These are phyloP conservation scores for Camponotus vicinus DNA, from an alignment of 1,140 invertebrate species.

Conservation along the genomic window DNA sequence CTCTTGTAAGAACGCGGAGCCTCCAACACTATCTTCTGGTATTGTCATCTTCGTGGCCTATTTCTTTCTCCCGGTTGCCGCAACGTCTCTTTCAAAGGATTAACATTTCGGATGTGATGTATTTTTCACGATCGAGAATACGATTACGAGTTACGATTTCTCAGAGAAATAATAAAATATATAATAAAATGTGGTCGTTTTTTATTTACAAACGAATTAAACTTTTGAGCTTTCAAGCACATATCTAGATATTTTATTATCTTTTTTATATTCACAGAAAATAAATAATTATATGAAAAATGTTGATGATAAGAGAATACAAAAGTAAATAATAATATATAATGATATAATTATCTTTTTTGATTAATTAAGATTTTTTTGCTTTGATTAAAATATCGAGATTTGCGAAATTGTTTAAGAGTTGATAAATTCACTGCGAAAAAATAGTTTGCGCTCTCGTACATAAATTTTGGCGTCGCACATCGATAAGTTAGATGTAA, in stretches of 20 bases:
- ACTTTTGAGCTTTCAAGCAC: too few relatives aligned
- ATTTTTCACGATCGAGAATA: not conserved
- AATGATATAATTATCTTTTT: not conserved
- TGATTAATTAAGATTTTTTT: not conserved
- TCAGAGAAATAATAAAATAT: not conserved
- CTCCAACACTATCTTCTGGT: not conserved
- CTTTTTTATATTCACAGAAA: not conserved
- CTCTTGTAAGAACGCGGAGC: not conserved
- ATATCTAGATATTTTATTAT: too few relatives aligned
- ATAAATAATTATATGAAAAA: not conserved
- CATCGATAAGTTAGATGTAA: not conserved
- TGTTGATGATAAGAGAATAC: not conserved
- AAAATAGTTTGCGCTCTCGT: not conserved
- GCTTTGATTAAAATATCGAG: not conserved
- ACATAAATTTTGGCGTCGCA: not conserved
- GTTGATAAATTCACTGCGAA: not conserved
- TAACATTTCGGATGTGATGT: not conserved
- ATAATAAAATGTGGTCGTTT: too few relatives aligned
- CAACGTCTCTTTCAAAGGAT: too few relatives aligned
- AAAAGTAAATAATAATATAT: not conserved
- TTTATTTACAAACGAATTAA: too few relatives aligned
- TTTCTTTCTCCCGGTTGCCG: too few relatives aligned
- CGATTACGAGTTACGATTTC: not conserved
- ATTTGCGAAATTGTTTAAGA: conserved; percentile 6
- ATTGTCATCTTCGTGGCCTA: not conserved